Percentiles rank a stretch among this genome's conserved stretches.
phyloP scores from a whole-genome alignment of 2,797 vertebrate genomes.

The Pseudopleuronectes americanus region DNA sequence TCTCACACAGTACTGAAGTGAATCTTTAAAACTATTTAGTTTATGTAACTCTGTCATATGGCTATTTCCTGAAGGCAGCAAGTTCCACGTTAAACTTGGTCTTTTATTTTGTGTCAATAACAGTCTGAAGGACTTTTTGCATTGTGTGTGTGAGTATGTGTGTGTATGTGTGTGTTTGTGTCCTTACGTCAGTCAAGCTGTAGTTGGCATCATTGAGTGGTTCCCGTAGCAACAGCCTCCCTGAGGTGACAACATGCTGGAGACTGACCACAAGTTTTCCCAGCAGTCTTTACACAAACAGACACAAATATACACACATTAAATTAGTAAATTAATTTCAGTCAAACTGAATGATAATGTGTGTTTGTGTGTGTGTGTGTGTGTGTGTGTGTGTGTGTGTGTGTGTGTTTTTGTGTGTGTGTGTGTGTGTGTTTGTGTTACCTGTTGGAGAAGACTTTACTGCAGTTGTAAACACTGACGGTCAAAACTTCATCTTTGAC shows the following conservation, averaged over 20 bases:
- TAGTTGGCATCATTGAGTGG: conserved; percentile 87
- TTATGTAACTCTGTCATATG: too few species aligned
- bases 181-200: conserved; percentile 86
- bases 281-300: conserved; percentile 80
- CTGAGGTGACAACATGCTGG: conserved; percentile 87
- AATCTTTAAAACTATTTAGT: too few species aligned
- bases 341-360: neutral
- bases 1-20: too few species aligned
- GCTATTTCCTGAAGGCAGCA: too few species aligned
- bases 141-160: too few species aligned
- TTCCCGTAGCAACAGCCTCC: conserved; percentile 88
- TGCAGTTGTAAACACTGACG: conserved; percentile 91
- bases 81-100: too few species aligned
- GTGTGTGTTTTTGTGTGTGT: conserved; percentile 32
- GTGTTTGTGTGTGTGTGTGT: conserved; percentile 31
- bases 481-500: conserved; percentile 85
- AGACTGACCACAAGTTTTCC: conserved; percentile 90
- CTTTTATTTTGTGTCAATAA: neutral
- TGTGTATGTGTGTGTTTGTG: conserved; percentile 2
- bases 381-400: conserved; percentile 30
- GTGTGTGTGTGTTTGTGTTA: conserved; percentile 62
- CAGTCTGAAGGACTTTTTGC: neutral
- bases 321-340: neutral
- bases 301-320: conserved; percentile 13
- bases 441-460: conserved; percentile 92